These are phyloP conservation scores for Simalia tracyae DNA, from an alignment of 2,797 vertebrate genomes.

Conservation along the genomic window DNA sequence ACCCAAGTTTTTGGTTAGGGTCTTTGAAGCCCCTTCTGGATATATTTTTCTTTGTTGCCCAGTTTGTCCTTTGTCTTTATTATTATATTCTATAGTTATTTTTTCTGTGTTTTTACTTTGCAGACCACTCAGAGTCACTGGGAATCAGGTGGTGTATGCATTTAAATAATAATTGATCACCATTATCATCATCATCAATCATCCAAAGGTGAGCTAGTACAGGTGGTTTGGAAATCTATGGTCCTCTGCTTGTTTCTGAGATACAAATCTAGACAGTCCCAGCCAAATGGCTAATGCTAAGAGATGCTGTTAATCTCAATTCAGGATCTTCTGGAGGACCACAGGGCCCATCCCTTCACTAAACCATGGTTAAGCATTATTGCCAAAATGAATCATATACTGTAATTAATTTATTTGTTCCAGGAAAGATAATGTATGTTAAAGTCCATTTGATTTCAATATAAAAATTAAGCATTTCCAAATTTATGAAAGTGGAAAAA, in stretches of 20 bases:
- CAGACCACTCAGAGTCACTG: not conserved
- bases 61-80: not conserved
- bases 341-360: not conserved
- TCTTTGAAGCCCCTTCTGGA: not conserved
- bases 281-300: not conserved
- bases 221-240: conserved; percentile 19
- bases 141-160: not conserved
- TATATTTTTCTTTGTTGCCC: not conserved
- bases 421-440: not conserved
- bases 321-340: not conserved
- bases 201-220: no score
- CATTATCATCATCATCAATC: not conserved
- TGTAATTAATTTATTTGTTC: not conserved
- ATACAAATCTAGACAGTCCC: not conserved
- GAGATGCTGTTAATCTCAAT: not conserved
- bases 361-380: not conserved
- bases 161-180: not conserved
- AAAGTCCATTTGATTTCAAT: not conserved
- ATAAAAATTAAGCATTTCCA: conserved; percentile 11
- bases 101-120: not conserved
- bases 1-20: not conserved
- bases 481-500: conserved; percentile 37
- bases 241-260: not conserved
- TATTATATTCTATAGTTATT: not conserved
- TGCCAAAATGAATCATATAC: not conserved